phyloP scores from a whole-genome alignment of 2,113 vertebrate species.

The Aspiorhynchus laticeps region DNA sequence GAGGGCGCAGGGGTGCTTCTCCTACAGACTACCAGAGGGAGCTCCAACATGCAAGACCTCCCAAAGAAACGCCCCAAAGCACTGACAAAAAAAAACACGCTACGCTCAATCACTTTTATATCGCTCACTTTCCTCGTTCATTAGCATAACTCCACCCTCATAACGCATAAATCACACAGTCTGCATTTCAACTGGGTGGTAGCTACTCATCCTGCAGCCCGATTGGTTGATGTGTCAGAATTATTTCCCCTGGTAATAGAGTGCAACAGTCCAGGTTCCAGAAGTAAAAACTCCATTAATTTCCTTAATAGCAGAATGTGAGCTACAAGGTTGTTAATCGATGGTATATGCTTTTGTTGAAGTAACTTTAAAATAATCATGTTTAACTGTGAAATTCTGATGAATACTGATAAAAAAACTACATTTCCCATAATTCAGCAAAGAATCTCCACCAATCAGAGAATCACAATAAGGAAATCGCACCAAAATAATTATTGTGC shows the following conservation, averaged over 20 bases:
- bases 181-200: conserved; percentile 35
- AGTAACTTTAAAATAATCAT: not conserved
- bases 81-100: not conserved
- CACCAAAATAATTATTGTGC: not conserved
- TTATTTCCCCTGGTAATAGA: not conserved
- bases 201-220: conserved; percentile 12
- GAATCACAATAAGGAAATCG: not conserved
- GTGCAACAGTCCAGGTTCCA: not conserved
- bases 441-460: not conserved
- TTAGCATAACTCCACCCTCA: conserved; percentile 56
- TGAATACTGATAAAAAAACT: not conserved
- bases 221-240: not conserved
- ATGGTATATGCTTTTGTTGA: not conserved
- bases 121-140: conserved; percentile 47
- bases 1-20: conserved; percentile 59
- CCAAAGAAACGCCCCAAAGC: conserved; percentile 25
- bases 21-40: conserved; percentile 57
- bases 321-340: not conserved
- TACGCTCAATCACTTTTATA: conserved; percentile 44
- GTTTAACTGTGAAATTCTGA: not conserved
- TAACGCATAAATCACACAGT: conserved; percentile 38
- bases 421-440: not conserved
- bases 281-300: not conserved
- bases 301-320: not conserved
- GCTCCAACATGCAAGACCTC: conserved; percentile 57